Evolutionary conservation across 2,113 vertebrate genomes (phyloP), one percentile per base, ranked within the genome.

Genomic region (Dermatemys mawii): DNA sequence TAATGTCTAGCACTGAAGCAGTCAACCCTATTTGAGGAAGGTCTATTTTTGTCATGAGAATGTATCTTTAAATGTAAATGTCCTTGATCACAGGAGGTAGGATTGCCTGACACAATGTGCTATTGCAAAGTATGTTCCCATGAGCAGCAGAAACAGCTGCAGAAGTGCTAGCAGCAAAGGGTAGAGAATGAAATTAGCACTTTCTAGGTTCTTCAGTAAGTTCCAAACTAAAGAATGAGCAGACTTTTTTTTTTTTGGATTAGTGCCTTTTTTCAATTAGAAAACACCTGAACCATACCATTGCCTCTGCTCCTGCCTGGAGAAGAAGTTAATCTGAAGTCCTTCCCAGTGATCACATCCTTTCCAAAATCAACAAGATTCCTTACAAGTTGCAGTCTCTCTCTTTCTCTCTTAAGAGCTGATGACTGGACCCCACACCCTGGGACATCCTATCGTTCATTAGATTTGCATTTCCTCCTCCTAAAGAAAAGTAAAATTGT

Each of bases 401-500:
- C 21, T 81, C 32, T n/a, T 53, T 79, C 54, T 67, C 54, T 93
- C 76, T 38, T 78, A 79, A 35, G 3, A 63, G 17, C 84, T 82
- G 75, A 48, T 89, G 84, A 73, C 16, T 46, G 73, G 50, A 24
- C 81, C 49, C 6, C 35, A 80, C 35, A 76, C 5, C 19, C 26
- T 3, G 14, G 81, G 46, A 70, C 51, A 76, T 92, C 54, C 29
- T 75, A n/a, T 17, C 60, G 29, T n/a, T 96, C 78, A 70, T 46
- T 95, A 95, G 78, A 24, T 44, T 49, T 22, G 60, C 27, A 48
- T 81, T 29, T 94, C 83, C 57, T 54, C 32, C 84, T 92, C 82
- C 94, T 96, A 88, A 83, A 92, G 85, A 94, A 94, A 92, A 96
- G 55, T 84, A 81, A 90, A 96, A 90, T 81, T 5, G 19, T 21